Conservation (phyloP, 2,797 vertebrate species). For the Malacoraja senta region DNA sequence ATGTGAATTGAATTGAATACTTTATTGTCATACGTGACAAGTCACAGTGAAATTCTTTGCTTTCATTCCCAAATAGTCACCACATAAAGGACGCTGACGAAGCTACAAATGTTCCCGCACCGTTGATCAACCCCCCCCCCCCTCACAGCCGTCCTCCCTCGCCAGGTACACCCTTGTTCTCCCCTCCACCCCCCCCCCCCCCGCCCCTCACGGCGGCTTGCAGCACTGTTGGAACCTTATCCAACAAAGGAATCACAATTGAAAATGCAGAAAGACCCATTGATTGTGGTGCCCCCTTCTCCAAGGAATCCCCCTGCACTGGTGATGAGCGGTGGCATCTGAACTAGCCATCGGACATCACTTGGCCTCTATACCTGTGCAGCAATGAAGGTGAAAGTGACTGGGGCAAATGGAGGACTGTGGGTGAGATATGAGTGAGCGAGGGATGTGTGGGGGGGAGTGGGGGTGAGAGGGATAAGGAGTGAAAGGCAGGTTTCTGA, state of each 20-base stretch:
- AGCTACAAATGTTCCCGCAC: no score
- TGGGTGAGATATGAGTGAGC: not conserved
- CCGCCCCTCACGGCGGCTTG: not conserved
- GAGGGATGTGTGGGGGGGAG: not conserved
- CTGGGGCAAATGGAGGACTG: not conserved
- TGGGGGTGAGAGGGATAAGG: not conserved
- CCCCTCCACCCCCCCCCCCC: no score
- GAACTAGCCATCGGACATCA: not conserved
- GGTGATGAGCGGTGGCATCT: not conserved
- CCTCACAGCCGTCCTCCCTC: no score
- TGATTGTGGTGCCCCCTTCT: not conserved
- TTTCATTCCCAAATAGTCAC: no score
- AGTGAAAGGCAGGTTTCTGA: not conserved
- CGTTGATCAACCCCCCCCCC: no score
- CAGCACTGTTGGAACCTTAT: not conserved
- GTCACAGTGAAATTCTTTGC: no score
- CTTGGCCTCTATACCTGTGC: not conserved
- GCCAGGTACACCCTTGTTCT: no score
- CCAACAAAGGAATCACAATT: not conserved
- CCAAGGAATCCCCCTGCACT: not conserved
- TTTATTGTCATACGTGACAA: no score
- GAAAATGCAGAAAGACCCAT: not conserved
- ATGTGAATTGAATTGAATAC: no score
- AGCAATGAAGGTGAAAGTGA: not conserved
- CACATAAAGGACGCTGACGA: no score